Conservation (phyloP, 1,140 invertebrate species). For the Drosophila kikkawai region DNA sequence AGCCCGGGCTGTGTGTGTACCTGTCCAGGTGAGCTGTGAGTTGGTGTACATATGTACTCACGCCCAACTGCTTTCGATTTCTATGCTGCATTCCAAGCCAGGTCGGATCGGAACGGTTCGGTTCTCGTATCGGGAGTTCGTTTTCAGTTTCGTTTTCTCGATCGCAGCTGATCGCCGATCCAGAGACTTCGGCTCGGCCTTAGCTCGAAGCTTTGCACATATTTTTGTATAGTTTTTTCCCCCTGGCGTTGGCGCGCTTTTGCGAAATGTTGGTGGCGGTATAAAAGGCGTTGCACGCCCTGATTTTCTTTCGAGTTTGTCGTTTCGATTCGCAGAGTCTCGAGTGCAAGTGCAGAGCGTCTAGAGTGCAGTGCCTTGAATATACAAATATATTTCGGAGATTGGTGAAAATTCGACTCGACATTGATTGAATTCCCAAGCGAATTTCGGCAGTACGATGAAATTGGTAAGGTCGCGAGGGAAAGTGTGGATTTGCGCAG, state of each 20-base stretch:
- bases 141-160: constrained; percentile 50
- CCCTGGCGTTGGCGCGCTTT: constrained; percentile 39
- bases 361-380: constrained; percentile 28
- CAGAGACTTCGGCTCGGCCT: constrained; percentile 62
- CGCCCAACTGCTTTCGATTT: constrained; percentile 66
- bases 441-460: constrained; percentile 37
- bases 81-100: constrained; percentile 74
- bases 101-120: constrained; percentile 49
- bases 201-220: constrained; percentile 39
- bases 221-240: constrained; percentile 16
- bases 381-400: constrained; percentile 23
- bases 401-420: constrained; percentile 73
- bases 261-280: constrained; percentile 72
- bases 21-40: constrained; percentile 6
- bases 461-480: constrained; percentile 69
- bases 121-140: constrained; percentile 50
- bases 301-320: constrained; percentile 85
- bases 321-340: constrained; percentile 83
- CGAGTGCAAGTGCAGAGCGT: constrained; percentile 78
- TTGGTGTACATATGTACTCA: constrained; percentile 6
- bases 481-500: constrained; percentile 28
- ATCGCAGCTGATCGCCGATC: constrained; percentile 66
- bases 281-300: constrained; percentile 84
- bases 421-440: constrained; percentile 37
- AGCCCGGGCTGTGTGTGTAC: not conserved